A percentile compares a stretch with the other conserved stretches of the same genome.
phyloP scores from a whole-genome alignment of 2,113 vertebrate species.

The Catharus bicknelli region DNA sequence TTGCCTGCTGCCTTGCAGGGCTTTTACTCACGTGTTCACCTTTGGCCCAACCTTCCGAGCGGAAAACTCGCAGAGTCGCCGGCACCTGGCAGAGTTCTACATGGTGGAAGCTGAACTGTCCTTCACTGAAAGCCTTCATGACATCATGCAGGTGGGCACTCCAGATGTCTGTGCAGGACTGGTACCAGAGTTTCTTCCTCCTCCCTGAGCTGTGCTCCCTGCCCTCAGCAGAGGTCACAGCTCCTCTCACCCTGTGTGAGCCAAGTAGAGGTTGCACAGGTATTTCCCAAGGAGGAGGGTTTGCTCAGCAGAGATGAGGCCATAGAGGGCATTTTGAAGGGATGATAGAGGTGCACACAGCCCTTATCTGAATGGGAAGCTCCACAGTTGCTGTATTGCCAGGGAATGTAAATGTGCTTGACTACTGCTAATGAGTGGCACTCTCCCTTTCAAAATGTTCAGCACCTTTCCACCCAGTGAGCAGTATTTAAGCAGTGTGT shows the following conservation, averaged over 20 bases:
- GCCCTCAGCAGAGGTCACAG: background rate
- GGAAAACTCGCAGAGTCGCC: conserved; percentile 92
- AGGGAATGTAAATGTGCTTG: background rate
- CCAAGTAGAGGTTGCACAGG: background rate
- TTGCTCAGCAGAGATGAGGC: background rate
- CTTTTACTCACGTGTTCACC: conserved; percentile 89
- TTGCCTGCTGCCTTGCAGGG: conserved; percentile 74
- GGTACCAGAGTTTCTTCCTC: background rate
- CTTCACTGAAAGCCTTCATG: conserved; percentile 87
- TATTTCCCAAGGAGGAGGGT: background rate
- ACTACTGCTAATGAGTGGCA: background rate
- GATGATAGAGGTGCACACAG: background rate
- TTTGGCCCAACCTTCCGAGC: conserved; percentile 95
- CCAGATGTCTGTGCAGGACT: background rate
- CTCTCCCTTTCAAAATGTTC: background rate
- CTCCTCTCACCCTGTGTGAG: background rate
- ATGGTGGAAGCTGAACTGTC: conserved; percentile 97
- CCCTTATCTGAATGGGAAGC: background rate
- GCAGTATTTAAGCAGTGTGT: background rate
- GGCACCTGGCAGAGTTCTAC: conserved; percentile 95
- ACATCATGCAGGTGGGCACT: conserved; percentile 84
- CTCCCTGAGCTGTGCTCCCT: background rate
- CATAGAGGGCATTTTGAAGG: background rate
- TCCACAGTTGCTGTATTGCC: background rate
- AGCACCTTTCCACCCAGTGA: background rate